Base-by-base conservation (phyloP, 2,888 invertebrate species). In the Cataglyphis altisquamis region DNA sequence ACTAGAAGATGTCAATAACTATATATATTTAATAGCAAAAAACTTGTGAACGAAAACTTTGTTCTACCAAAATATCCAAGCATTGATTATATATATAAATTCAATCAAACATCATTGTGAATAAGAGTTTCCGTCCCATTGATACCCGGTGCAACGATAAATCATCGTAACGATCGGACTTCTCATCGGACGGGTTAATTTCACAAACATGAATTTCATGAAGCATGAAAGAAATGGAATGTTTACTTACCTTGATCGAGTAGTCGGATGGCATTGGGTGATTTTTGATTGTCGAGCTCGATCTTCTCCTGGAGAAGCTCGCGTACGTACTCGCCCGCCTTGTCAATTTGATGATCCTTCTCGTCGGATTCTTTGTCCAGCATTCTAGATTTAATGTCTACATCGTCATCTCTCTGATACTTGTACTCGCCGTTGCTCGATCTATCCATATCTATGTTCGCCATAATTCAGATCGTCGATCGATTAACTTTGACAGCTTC, bases 301-400 rank as follows among this genome's bases (percentile, higher is more conserved):
- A 96, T 96, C 94, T 97, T 97, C 92, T 97, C 97, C 70, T 96
- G 96, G 84, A 98, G 93, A 83, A 98, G 95, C 93, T 97, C 97
- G 32, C 97, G 96, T 93, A 98, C 96, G 93, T 98, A 98, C 95
- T 98, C 97, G 80, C 96, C 97, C 93, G 97, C 97, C 95, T 97
- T 97, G 93, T 97, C 97, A 89, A 96, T 96, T 84, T 96, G 95
- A 92, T 96, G 96, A 70, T 95, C 95, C 90, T 95, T 95, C 29
- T 96, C 96, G 80, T 96, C 96, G 94, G 96, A 95, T 39, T 94
- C 95, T 52, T 52, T 52, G 85, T 91, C 92, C 87, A 89, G 88
- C 83, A 80, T 89, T 90, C 89, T 92, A 89, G 82, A 90, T 84
- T 90, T 92, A 25, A 25, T 86, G 18, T 93, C 93, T 64, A 84